These are phyloP conservation scores for Lysiphlebus fabarum DNA, from an alignment of 1,140 invertebrate species.

Conservation along the genomic window DNA sequence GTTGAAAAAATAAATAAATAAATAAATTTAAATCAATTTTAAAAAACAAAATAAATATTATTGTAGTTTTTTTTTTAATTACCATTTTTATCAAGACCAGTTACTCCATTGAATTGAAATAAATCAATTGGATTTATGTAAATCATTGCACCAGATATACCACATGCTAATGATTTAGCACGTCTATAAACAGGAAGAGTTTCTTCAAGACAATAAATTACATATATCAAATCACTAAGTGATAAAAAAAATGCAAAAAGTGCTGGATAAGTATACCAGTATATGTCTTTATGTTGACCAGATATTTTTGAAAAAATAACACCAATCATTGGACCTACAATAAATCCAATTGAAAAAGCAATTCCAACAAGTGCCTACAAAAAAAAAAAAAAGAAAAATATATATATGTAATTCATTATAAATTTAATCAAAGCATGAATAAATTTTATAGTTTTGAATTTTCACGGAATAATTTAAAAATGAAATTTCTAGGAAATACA, in stretches of 20 bases:
- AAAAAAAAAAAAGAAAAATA: too few relatives aligned
- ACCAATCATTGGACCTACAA: slow-evolving; percentile 92
- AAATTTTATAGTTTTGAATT: too few relatives aligned
- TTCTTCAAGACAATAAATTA: slow-evolving; percentile 78
- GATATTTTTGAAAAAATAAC: slow-evolving; percentile 82
- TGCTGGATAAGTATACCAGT: slow-evolving; percentile 84
- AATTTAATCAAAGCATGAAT: too few relatives aligned
- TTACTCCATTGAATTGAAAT: slow-evolving; percentile 57
- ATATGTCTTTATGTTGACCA: slow-evolving; percentile 54
- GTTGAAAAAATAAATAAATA: slow-evolving; percentile 33
- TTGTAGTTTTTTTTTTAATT: background rate
- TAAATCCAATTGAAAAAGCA: slow-evolving; percentile 96
- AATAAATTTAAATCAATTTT: slow-evolving; percentile 8
- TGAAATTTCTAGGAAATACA: too few relatives aligned
- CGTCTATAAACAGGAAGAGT: slow-evolving; percentile 75
- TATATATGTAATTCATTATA: too few relatives aligned
- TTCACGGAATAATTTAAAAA: too few relatives aligned
- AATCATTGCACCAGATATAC: slow-evolving; percentile 69
- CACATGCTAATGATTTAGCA: slow-evolving; percentile 63
- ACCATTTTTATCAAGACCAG: slow-evolving; percentile 35
- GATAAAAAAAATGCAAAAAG: slow-evolving; percentile 79
- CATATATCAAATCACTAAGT: slow-evolving; percentile 74
- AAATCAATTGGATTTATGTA: slow-evolving; percentile 71
- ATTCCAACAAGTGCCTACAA: slow-evolving; percentile 89
- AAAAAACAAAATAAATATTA: too few relatives aligned